phyloP scores from a whole-genome alignment of 2,113 vertebrate genomes.

The Prionailurus viverrinus region DNA sequence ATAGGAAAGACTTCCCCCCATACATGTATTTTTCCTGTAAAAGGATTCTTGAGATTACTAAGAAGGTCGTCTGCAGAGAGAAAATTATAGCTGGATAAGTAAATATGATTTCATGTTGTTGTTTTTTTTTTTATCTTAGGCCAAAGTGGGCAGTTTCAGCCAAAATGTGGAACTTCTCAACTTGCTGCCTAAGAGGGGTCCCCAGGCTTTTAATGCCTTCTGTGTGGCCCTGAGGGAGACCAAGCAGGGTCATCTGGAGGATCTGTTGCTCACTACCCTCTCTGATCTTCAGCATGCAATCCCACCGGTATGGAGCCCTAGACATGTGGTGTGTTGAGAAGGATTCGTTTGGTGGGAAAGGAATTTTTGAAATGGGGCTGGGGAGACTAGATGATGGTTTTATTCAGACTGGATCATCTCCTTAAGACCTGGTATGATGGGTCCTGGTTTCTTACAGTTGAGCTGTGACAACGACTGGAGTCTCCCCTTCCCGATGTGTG shows the following conservation, averaged over 20 bases:
- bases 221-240: constrained; percentile 93
- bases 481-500: constrained; percentile 90
- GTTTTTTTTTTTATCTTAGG: constrained; percentile 82
- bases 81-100: not conserved
- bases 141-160: constrained; percentile 89
- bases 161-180: constrained; percentile 91
- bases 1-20: not conserved
- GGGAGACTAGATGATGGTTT: not conserved
- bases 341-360: not conserved
- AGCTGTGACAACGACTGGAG: constrained; percentile 81
- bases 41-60: not conserved
- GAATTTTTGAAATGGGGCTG: not conserved
- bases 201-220: constrained; percentile 93
- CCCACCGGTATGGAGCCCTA: constrained; percentile 76
- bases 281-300: constrained; percentile 32
- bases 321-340: not conserved
- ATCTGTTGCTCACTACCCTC: constrained; percentile 81
- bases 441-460: constrained; percentile 83
- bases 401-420: not conserved
- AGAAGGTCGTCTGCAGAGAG: not conserved
- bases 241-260: constrained; percentile 93
- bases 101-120: not conserved
- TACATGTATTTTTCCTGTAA: not conserved
- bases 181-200: constrained; percentile 95
- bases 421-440: not conserved